Evolutionary conservation across 2,888 invertebrate genomes (phyloP).

Genomic region (Tipula helvola): DNA sequence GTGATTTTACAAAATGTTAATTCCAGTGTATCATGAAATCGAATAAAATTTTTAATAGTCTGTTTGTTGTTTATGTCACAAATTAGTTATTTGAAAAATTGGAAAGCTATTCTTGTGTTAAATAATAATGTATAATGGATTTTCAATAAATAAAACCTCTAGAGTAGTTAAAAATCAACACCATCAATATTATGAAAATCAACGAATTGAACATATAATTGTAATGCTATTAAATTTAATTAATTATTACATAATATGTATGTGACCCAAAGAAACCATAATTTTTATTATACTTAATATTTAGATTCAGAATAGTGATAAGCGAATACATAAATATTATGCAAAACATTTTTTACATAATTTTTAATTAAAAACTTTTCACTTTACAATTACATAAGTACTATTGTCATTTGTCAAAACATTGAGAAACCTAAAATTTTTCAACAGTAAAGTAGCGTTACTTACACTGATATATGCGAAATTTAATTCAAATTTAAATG

Average conservation of each 20-base stretch:
- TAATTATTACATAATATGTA: background rate
- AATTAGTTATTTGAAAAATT: background rate
- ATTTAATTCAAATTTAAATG: too few species aligned
- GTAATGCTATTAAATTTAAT: background rate
- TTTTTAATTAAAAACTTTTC: too few species aligned
- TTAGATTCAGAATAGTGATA: background rate
- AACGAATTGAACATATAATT: background rate
- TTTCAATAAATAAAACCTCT: background rate
- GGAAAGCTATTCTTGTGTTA: background rate
- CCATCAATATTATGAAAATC: background rate
- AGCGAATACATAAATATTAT: too few species aligned
- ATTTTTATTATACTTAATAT: background rate
- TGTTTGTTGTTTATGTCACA: background rate
- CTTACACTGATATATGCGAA: too few species aligned
- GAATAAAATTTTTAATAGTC: background rate
- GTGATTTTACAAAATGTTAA: background rate
- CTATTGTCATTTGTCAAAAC: too few species aligned
- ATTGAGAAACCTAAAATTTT: too few species aligned
- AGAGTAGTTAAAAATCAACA: background rate
- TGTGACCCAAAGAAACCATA: background rate
- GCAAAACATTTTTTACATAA: too few species aligned
- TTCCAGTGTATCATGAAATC: background rate
- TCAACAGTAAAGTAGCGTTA: too few species aligned
- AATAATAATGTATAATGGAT: too few species aligned
- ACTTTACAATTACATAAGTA: too few species aligned